These are phyloP conservation scores for Dreissena polymorpha DNA, from an alignment of 1,140 invertebrate genomes.

Conservation along the genomic window DNA sequence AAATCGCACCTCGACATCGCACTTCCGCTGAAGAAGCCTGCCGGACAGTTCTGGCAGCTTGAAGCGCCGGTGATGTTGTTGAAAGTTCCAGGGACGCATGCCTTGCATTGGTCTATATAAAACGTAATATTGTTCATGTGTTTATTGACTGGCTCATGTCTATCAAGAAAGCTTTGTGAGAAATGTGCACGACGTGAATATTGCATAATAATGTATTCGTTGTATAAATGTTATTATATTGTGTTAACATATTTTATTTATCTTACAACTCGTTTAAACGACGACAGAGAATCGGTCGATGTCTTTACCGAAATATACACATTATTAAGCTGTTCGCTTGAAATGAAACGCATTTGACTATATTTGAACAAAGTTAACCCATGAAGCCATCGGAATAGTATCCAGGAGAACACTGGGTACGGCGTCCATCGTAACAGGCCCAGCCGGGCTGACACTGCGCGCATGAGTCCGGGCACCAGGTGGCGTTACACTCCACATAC, in stretches of 20 bases:
- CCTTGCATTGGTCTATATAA: conserved; percentile 64
- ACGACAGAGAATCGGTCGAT: too few species aligned
- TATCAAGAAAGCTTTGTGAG: neutral
- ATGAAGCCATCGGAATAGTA: conserved; percentile 66
- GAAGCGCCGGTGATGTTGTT: conserved; percentile 61
- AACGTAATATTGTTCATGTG: neutral
- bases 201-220: too few species aligned
- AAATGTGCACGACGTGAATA: neutral
- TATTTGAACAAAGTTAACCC: conserved; percentile 9
- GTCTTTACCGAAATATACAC: too few species aligned
- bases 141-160: neutral
- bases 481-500: conserved; percentile 61
- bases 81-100: conserved; percentile 67
- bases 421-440: conserved; percentile 66
- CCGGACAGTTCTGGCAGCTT: conserved; percentile 61
- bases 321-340: too few species aligned
- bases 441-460: conserved; percentile 67
- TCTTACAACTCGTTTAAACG: too few species aligned
- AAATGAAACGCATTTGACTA: too few species aligned
- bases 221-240: too few species aligned
- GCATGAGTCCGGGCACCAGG: conserved; percentile 65
- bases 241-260: too few species aligned
- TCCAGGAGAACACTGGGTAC: conserved; percentile 62
- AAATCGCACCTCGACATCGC: conserved; percentile 64
- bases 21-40: conserved; percentile 62